Conservation (phyloP, 2,797 vertebrate genomes). For the Melanotaenia pygmaea region DNA sequence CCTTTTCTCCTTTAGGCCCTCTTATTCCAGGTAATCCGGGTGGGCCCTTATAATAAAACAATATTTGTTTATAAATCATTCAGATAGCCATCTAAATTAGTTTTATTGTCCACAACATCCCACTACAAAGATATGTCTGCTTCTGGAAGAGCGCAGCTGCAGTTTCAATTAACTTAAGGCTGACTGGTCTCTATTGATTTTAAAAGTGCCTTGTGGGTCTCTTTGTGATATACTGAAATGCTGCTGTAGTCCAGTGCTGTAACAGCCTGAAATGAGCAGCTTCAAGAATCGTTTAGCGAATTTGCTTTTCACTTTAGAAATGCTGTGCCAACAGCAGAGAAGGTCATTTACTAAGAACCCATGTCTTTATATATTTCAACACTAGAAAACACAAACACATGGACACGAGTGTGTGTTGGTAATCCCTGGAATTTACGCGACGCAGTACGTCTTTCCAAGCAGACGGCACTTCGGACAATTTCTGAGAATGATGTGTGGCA, state of each 20-base stretch:
- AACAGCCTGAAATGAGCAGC: slow-evolving; percentile 18
- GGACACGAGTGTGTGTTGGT: slow-evolving; percentile 47
- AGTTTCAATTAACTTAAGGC: slow-evolving; percentile 75
- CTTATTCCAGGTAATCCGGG: slow-evolving; percentile 90
- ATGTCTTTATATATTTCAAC: slow-evolving; percentile 28
- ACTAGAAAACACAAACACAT: slow-evolving; percentile 52
- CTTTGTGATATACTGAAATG: slow-evolving; percentile 43
- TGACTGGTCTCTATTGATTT: slow-evolving; percentile 75
- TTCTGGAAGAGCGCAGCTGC: slow-evolving; percentile 51
- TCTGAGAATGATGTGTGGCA: slow-evolving; percentile 81
- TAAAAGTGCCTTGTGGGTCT: slow-evolving; percentile 56
- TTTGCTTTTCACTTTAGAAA: slow-evolving; percentile 33
- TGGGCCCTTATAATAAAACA: slow-evolving; percentile 85
- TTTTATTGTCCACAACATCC: slow-evolving; percentile 54
- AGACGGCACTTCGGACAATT: slow-evolving; percentile 70
- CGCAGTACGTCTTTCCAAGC: slow-evolving; percentile 63
- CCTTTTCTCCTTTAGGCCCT: slow-evolving; percentile 96
- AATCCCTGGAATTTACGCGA: slow-evolving; percentile 75
- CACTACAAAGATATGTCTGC: slow-evolving; percentile 46
- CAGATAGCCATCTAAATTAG: slow-evolving; percentile 44
- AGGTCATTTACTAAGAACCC: neutral
- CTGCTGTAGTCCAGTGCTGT: slow-evolving; percentile 37
- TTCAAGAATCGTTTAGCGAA: slow-evolving; percentile 25
- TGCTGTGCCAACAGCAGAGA: neutral
- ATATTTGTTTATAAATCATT: slow-evolving; percentile 36